Percentiles rank a stretch among this genome's conserved stretches.
Conservation (phyloP, 1,140 invertebrate species). For the Drosophila eugracilis region DNA sequence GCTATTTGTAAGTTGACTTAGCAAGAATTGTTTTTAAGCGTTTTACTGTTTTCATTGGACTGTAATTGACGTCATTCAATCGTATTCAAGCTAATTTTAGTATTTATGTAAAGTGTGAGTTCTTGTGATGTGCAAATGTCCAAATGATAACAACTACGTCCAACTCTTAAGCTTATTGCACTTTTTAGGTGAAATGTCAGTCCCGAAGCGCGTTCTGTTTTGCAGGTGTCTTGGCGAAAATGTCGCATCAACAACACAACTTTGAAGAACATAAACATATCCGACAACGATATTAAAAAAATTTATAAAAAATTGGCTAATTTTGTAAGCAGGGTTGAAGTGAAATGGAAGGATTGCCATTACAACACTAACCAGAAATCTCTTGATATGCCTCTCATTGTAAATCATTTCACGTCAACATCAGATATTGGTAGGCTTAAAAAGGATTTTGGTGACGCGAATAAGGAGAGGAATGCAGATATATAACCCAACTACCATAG, state of each 20-base stretch:
- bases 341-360: no score
- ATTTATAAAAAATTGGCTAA: no score
- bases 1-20: conserved; percentile 1
- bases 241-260: conserved; percentile 15
- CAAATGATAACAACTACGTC: conserved; percentile 17
- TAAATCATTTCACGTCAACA: conserved; percentile 1
- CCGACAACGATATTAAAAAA: no score
- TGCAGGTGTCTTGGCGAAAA: conserved; percentile 19
- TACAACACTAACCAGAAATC: neutral
- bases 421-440: conserved; percentile 1
- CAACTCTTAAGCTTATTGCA: conserved; percentile 25
- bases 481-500: conserved; percentile 6
- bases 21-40: neutral
- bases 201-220: no score
- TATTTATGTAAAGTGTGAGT: neutral
- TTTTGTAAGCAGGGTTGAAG: no score
- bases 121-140: conserved; percentile 17
- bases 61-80: conserved; percentile 8
- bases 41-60: neutral
- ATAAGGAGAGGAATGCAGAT: conserved; percentile 6
- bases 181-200: conserved; percentile 32
- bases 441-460: no score
- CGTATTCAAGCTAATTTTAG: conserved; percentile 4
- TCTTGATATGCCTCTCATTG: neutral
- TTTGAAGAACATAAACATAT: conserved; percentile 18